phyloP scores from a whole-genome alignment of 2,113 vertebrate species.

The Podocnemis expansa region DNA sequence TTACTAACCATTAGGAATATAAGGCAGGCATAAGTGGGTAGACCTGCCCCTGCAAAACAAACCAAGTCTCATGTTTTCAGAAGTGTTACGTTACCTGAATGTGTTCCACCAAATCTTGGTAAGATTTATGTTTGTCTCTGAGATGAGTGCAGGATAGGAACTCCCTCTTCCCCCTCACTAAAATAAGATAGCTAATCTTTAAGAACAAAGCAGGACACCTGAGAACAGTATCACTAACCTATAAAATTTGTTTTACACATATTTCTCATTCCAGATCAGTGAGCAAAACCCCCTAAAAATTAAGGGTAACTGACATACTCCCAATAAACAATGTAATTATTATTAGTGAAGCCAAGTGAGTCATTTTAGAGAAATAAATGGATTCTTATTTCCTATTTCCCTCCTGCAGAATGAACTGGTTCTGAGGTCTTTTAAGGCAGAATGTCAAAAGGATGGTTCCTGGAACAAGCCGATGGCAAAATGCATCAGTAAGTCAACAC shows the following conservation, averaged over 20 bases:
- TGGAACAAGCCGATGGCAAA: constrained; percentile 69
- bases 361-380: background rate
- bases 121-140: background rate
- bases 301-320: background rate
- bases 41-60: background rate
- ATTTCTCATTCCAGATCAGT: background rate
- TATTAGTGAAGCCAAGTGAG: background rate
- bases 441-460: constrained; percentile 69
- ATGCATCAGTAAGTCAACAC: constrained; percentile 62
- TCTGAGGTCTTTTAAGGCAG: constrained; percentile 40
- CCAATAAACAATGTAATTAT: background rate
- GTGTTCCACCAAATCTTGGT: background rate
- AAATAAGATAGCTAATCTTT: background rate
- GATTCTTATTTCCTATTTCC: background rate
- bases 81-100: background rate
- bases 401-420: constrained; percentile 37
- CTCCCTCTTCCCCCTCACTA: background rate
- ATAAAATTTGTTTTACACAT: background rate
- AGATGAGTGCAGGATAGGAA: background rate
- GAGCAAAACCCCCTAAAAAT: background rate
- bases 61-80: background rate
- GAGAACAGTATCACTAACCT: background rate
- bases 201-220: background rate
- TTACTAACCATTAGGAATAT: background rate
- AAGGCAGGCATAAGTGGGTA: background rate